phyloP scores from a whole-genome alignment of 2,888 invertebrate genomes.

The Blera fallax region DNA sequence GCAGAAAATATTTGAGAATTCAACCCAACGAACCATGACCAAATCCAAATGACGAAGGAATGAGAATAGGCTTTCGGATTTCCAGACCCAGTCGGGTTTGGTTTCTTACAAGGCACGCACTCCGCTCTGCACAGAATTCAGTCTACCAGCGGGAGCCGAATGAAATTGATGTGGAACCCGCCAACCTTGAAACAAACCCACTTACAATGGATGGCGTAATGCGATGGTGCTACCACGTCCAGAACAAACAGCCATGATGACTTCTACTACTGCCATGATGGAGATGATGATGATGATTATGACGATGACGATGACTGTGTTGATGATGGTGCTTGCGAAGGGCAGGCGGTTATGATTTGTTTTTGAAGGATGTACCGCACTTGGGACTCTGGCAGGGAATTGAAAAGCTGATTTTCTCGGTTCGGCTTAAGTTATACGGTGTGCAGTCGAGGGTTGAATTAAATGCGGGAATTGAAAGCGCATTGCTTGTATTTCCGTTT shows the following conservation, averaged over 20 bases:
- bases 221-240: conserved; percentile 43
- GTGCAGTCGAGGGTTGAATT: conserved; percentile 36
- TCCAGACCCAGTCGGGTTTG: too few relatives aligned
- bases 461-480: conserved; percentile 23
- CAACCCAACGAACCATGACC: conserved; percentile 63
- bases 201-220: conserved; percentile 31
- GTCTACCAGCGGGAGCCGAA: conserved; percentile 31
- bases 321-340: conserved; percentile 9
- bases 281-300: conserved; percentile 18
- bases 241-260: conserved; percentile 36
- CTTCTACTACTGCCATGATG: conserved; percentile 15
- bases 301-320: conserved; percentile 10
- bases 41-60: conserved; percentile 43
- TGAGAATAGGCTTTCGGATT: conserved; percentile 37
- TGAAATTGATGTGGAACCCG: conserved; percentile 34
- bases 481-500: neutral
- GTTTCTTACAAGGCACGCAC: conserved; percentile 42
- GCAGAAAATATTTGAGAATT: conserved; percentile 51
- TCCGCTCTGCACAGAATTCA: conserved; percentile 3
- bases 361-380: conserved; percentile 49
- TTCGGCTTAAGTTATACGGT: neutral
- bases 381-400: conserved; percentile 11
- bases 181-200: conserved; percentile 47
- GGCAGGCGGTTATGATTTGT: conserved; percentile 31
- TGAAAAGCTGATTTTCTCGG: conserved; percentile 1